Evolutionary conservation across 2,888 invertebrate species (phyloP), one percentile per base, ranked within the genome.

Genomic region (Eilema griseolum): DNA sequence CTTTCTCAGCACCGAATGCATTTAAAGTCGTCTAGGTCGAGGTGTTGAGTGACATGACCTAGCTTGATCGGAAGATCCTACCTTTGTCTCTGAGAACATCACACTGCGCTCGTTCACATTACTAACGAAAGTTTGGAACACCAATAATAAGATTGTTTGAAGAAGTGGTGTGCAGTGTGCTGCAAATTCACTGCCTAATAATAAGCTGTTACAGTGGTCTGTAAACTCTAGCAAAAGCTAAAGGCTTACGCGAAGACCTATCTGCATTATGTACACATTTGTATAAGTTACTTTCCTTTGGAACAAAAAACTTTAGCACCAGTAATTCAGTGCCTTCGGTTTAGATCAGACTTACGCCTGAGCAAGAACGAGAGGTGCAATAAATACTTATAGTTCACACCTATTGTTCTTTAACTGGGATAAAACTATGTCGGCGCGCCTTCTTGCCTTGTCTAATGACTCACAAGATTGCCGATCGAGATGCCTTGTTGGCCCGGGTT

Each of bases 401-500:
- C 71, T 68, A 82, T 83, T 82, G 79, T 82, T 83, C 76, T 76
- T 72, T 82, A 71, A 70, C 69, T 75, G 63, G 28, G 20, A 66
- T 52, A 66, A 66, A 72, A 64, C 73, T 66, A 69, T 77, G 72
- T 71, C 56, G 83, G 81, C 81, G 74, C 78, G 65, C 83, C 81
- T 72, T 72, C 73, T 67, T 75, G 70, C 41, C 68, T 70, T 31
- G 67, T 64, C 66, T 61, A 62, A 65, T 91, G 90, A 90, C 81
- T 90, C 90, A 90, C 82, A 69, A 70, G 74, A 72, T 75, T 74
- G 76, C 82, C 78, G 88, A 90, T 90, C 89, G 86, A 64, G 89
- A 89, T 88, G 86, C 88, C 87, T 89, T 77, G 77, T 82, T 80
- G 86, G 82, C 77, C 74, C 74, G 69, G 73, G 86, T 92, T 92